Evolutionary conservation across 1,140 invertebrate genomes (phyloP), one percentile per base, ranked within the genome.

Genomic region (Zaprionus inermis): DNA sequence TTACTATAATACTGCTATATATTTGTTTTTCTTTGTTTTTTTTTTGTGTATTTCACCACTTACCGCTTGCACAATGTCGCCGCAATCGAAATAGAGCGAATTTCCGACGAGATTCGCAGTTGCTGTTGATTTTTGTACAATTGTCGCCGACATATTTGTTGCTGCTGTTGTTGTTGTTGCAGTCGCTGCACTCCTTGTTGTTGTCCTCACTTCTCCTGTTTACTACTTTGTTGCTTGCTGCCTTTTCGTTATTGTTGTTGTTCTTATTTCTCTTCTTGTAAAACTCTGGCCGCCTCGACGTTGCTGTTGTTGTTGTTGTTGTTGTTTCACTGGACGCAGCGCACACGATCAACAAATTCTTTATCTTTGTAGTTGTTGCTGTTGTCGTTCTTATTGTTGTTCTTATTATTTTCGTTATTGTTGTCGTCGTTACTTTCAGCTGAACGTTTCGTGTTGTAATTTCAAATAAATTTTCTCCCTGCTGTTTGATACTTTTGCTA

Each of bases 21-120:
- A 28, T 44, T 16, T 30, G n/a, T 20, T 20, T 49, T 16, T 20
- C 64, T 44, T 55, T 55, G 76, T 24, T 46, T 41, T 41, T 16
- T n/a, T 20, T 18, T 49, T 16, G 10, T 70, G 36, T 55, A 55
- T 78, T 24, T 46, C 69, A 44, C 22, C 16, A 86, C 83, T 86
- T 77, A 86, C 83, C 83, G 69, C 14, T 49, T 79, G 76, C 28
- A 88, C 79, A 34, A 86, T 63, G 41, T 86, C 76, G 68, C 67
- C 58, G 52, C 83, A 88, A 22, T 86, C 83, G 16, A 72, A 86
- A 38, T 66, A 88, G 18, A 66, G 83, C 58, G 68, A 76, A 61
- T 86, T 85, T 44, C 59, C 78, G 30, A 81, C 78, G 3, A 73
- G 49, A 57, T 63, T 74, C 49, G 65, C 24, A 41, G 51, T 69